phyloP scores from a whole-genome alignment of 2,888 invertebrate genomes.

The Toxonevra muliebris region DNA sequence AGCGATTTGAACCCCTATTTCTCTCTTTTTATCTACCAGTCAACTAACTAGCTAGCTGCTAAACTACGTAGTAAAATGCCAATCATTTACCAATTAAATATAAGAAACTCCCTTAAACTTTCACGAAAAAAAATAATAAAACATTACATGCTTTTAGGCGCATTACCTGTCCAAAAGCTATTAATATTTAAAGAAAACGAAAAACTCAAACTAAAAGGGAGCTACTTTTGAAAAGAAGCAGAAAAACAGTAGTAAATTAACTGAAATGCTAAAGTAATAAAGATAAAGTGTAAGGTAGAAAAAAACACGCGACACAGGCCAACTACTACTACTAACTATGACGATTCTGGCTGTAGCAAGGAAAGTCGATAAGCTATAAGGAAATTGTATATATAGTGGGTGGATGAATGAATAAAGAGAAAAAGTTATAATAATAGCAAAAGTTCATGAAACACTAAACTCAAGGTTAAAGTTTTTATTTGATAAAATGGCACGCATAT shows the following conservation, averaged over 20 bases:
- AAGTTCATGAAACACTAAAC: conserved; percentile 20
- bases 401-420: background rate
- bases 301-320: background rate
- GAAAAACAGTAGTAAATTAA: conserved; percentile 18
- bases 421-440: conserved; percentile 1
- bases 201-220: background rate
- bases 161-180: conserved; percentile 12
- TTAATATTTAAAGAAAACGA: conserved; percentile 7
- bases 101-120: background rate
- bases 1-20: background rate
- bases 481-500: too few species aligned
- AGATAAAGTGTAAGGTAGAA: conserved; percentile 3
- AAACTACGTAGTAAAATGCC: too few species aligned
- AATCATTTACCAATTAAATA: too few species aligned
- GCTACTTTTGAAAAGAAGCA: background rate
- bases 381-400: background rate
- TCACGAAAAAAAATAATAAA: conserved; percentile 1
- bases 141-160: conserved; percentile 32
- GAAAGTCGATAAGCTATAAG: conserved; percentile 11
- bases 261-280: conserved; percentile 21
- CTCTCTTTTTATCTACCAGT: background rate
- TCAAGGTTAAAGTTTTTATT: conserved; percentile 18
- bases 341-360: background rate
- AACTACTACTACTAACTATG: background rate
- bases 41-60: too few species aligned